A percentile compares a stretch with the other conserved stretches of the same genome.
Evolutionary conservation across 2,797 vertebrate species (phyloP).

Genomic region (Poecilia picta): DNA sequence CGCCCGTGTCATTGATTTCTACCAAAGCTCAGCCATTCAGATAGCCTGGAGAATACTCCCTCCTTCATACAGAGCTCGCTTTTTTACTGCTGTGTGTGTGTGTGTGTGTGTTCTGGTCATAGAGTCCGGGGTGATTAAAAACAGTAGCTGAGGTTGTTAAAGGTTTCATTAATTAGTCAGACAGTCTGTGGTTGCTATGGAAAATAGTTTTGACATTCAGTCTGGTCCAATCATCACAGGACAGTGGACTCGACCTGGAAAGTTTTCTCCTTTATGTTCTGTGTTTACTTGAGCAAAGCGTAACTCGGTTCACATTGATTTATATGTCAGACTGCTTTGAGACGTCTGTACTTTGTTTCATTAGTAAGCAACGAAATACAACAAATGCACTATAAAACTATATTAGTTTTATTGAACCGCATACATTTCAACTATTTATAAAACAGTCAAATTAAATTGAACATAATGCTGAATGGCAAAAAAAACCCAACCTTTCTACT

Average conservation of each 20-base stretch:
- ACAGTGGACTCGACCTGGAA: conserved; percentile 16
- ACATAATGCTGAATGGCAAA: background rate
- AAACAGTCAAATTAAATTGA: background rate
- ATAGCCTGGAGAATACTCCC: conserved; percentile 15
- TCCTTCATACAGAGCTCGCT: conserved; percentile 4
- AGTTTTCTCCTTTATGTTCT: background rate
- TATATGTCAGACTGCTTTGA: background rate
- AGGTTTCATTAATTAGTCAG: conserved; percentile 81
- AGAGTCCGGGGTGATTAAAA: conserved; percentile 66
- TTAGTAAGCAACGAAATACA: background rate
- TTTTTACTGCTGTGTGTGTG: conserved; percentile 7
- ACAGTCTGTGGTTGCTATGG: conserved; percentile 71
- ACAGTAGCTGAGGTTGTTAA: conserved; percentile 60
- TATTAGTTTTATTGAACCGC: background rate
- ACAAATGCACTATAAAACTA: background rate
- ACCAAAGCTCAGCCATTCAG: conserved; percentile 13
- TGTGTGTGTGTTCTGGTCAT: conserved; percentile 51
- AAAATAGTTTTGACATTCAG: conserved; percentile 66
- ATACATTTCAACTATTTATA: background rate
- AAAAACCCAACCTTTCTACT: no score
- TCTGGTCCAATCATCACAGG: conserved; percentile 52
- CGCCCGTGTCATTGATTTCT: conserved; percentile 52
- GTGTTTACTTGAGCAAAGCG: background rate
- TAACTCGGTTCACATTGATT: background rate
- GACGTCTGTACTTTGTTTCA: background rate